These are phyloP conservation scores for Acrocephalus arundinaceus DNA, from an alignment of 2,113 vertebrate genomes.

Conservation along the genomic window DNA sequence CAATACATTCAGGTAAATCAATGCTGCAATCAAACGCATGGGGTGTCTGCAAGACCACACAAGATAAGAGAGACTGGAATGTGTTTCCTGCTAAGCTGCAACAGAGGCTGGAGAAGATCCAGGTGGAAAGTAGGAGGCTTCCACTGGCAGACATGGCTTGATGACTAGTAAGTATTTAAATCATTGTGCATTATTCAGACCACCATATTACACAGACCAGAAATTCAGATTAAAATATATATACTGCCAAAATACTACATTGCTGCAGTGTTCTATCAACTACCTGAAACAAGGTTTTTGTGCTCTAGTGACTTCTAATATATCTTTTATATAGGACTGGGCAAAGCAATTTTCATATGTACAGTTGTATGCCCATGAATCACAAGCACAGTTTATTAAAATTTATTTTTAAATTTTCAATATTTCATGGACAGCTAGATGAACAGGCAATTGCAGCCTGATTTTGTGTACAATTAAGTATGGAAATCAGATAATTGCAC, in stretches of 20 bases:
- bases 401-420: background rate
- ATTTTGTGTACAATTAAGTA: background rate
- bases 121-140: background rate
- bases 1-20: background rate
- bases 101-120: background rate
- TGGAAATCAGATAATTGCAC: background rate
- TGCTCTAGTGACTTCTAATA: background rate
- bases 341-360: background rate
- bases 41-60: background rate
- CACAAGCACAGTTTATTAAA: background rate
- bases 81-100: background rate
- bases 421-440: background rate
- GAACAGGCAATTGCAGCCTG: background rate
- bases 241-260: background rate
- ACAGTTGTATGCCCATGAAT: background rate
- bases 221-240: background rate
- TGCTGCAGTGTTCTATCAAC: background rate
- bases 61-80: background rate
- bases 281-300: background rate
- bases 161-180: background rate
- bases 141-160: background rate
- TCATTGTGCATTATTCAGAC: background rate
- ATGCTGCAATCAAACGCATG: background rate
- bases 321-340: background rate
- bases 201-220: background rate